Percentiles rank a stretch among this genome's conserved stretches.
Conservation (phyloP, 2,888 invertebrate species). For the Marronus borbonicus region DNA sequence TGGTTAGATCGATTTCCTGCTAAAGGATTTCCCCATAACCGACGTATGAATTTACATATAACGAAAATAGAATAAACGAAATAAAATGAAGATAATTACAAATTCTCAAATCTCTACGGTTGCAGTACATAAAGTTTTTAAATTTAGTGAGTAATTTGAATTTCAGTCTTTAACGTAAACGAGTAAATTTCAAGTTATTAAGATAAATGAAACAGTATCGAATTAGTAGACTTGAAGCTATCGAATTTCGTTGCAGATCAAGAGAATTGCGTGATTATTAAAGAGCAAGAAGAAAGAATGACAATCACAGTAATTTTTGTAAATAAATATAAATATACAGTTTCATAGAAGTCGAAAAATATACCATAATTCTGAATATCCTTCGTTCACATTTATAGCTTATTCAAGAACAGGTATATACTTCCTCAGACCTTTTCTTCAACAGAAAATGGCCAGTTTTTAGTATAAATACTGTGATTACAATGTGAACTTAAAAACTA, state of each 20-base stretch:
- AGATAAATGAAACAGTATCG: neutral
- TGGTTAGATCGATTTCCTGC: too few species aligned
- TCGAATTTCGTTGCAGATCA: neutral
- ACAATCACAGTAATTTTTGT: constrained; percentile 24
- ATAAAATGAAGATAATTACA: too few species aligned
- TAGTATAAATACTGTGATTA: constrained; percentile 50
- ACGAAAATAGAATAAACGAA: too few species aligned
- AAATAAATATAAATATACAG: constrained; percentile 18
- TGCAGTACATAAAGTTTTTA: neutral
- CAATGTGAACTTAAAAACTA: constrained; percentile 48
- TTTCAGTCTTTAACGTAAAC: constrained; percentile 10
- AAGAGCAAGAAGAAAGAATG: constrained; percentile 20
- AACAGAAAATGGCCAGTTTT: constrained; percentile 31
- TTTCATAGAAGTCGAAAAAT: neutral
- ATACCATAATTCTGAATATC: constrained; percentile 21
- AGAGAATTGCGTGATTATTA: neutral
- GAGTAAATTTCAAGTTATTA: neutral
- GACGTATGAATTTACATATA: too few species aligned
- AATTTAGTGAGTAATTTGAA: neutral
- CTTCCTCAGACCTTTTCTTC: constrained; percentile 12
- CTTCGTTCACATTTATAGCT: constrained; percentile 4
- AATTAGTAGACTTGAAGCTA: neutral
- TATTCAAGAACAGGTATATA: neutral
- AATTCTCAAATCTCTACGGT: neutral
- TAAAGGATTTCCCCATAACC: too few species aligned